Base-by-base conservation (phyloP, 1,140 invertebrate species). In the Triops cancriformis region DNA sequence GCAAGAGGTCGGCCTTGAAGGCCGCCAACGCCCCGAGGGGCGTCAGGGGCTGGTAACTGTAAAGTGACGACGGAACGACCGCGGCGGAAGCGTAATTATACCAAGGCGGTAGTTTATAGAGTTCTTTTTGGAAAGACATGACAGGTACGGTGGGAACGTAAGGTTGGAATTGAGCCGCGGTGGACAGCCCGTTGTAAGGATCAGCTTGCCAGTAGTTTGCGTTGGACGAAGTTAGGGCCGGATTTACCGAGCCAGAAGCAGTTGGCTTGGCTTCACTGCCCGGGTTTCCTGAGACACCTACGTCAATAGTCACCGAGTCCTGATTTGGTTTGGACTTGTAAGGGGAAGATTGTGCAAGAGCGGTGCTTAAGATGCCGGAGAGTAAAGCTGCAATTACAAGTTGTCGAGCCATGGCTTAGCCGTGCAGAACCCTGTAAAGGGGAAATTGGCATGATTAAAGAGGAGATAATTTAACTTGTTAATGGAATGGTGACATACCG, bases 31-130 rank as follows among this genome's bases (percentile, higher is more conserved):
- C 75, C 26, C 75, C 75, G 14, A 76, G 43, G n/a, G 75, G 75
- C 26, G 75, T 76, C 27, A 45, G 26, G 12, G 75, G 75, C 41
- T 76, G 75, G 75, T 76, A 76, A 26, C 11, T 26, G 26, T 43
- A 76, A 6, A 76, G 9, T 23, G 37, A 10, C 10, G 37, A 26
- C 10, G 75, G 45, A 1, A 76, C 45, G 4, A 45, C 37, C 0
- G n/a, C 18, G 42, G 75, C 37, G 14, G 75, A 14, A 14, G 23
- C 18, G 1, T 64, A 18, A 23, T 64, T 64, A 1, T 1, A 5
- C 14, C 18, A 23, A 64, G 51, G 14, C 9, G 51, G 51, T 14
- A 14, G 3, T 64, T 64, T 23, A 18, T 6, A 7, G 7, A 37
- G 31, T 6, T 64, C 10, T 64, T 64, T 64, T 23, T 64, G n/a